phyloP scores from a whole-genome alignment of 2,888 invertebrate genomes.

The Automeris io region DNA sequence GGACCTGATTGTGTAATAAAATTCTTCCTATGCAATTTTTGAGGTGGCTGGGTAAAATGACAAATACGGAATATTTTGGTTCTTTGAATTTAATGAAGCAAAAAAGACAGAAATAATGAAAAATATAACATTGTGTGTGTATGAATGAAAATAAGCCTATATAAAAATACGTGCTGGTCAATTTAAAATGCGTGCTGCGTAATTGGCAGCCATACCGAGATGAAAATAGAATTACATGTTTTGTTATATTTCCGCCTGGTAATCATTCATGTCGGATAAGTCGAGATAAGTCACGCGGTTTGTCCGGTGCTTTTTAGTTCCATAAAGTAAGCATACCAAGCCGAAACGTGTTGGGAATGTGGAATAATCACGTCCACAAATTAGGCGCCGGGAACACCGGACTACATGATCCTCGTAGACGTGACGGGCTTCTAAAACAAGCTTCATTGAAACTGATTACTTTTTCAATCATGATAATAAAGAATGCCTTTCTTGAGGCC shows the following conservation, averaged over 20 bases:
- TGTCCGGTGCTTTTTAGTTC: slow-evolving; percentile 1
- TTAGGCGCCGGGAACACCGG: slow-evolving; percentile 1
- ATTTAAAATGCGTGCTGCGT: too few relatives aligned
- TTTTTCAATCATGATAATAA: not conserved
- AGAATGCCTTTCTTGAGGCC: too few relatives aligned
- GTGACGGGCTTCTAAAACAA: not conserved
- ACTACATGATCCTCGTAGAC: slow-evolving; percentile 1
- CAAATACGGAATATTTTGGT: too few relatives aligned
- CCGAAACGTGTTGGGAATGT: not conserved
- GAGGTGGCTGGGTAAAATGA: too few relatives aligned
- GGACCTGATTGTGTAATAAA: too few relatives aligned
- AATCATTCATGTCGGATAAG: not conserved
- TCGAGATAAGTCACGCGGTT: not conserved
- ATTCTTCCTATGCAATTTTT: too few relatives aligned
- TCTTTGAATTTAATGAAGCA: too few relatives aligned
- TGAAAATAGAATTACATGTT: not conserved
- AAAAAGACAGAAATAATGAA: too few relatives aligned
- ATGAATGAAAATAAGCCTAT: too few relatives aligned
- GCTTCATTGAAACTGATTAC: not conserved
- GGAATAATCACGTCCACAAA: slow-evolving; percentile 2
- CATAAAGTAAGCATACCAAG: not conserved
- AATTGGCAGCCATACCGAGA: too few relatives aligned
- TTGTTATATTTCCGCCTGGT: not conserved
- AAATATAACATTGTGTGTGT: too few relatives aligned
- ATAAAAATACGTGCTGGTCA: too few relatives aligned